Conservation (phyloP, 1,140 invertebrate genomes). For the Andricus grossulariae region DNA sequence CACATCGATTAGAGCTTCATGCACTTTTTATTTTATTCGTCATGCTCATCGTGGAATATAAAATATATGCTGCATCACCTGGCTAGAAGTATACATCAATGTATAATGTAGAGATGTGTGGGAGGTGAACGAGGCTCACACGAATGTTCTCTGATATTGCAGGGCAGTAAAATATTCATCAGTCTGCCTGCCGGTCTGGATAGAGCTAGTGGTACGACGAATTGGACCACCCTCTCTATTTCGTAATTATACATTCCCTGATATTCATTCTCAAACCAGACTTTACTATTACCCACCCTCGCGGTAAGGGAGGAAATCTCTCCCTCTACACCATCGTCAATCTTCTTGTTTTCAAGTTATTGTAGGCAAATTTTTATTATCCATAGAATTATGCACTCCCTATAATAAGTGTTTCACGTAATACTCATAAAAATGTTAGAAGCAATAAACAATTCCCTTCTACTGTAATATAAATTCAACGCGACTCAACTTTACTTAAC, state of each 20-base stretch:
- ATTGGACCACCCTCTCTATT: conserved; percentile 73
- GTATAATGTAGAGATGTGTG: conserved; percentile 55
- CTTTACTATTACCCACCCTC: conserved; percentile 50
- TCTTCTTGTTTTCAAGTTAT: conserved; percentile 13
- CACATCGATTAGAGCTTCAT: neutral
- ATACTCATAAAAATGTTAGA: no score
- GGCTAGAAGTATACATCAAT: conserved; percentile 41
- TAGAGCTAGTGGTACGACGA: conserved; percentile 57
- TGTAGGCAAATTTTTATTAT: no score
- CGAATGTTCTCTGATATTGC: conserved; percentile 71
- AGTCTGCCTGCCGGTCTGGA: conserved; percentile 66
- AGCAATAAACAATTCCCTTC: no score
- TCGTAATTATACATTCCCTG: conserved; percentile 72
- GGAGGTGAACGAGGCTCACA: conserved; percentile 68
- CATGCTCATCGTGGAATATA: conserved; percentile 39
- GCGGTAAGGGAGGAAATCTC: conserved; percentile 27
- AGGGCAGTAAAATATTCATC: conserved; percentile 74
- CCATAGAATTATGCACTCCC: no score
- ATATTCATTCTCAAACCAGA: conserved; percentile 60
- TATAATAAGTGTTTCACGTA: no score
- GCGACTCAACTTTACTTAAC: no score
- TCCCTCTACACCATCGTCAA: conserved; percentile 13
- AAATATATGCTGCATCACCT: conserved; percentile 45
- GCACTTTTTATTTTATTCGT: conserved; percentile 37
- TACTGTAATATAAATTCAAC: no score